Evolutionary conservation across 2,113 vertebrate genomes (phyloP), one percentile per base, ranked within the genome.

Genomic region (Oreotragus oreotragus): DNA sequence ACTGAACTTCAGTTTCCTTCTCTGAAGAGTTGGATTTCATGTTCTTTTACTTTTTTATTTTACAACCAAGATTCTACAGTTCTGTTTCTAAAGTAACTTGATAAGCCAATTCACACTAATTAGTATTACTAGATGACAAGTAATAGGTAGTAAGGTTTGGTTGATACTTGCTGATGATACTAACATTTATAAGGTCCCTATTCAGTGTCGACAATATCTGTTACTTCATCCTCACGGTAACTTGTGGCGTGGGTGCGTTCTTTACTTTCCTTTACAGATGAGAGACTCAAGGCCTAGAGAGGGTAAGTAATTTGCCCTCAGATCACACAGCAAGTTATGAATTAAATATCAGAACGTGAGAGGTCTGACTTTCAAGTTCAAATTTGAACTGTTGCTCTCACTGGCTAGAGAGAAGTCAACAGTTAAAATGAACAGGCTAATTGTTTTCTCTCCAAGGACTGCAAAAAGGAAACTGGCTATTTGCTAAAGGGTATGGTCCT

Each of bases 381-480:
- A 55, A 92, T 43, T 64, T 91, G 30, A 96, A 77, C 64, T 89
- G 5, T 55, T 79, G 49, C 14, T 83, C 84, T 90, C 57, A n/a
- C n/a, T 97, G 81, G 64, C 57, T 73, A 80, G 55, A 95, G 58
- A 60, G 87, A 64, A 79, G 43, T 91, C 60, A 80, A 6, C 9
- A 64, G 33, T 36, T 36, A 57, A 94, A 96, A 92, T 62, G 64
- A 86, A 84, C 23, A 62, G 76, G 57, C 39, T 81, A 57, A 91
- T 80, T 94, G 58, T 97, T 96, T 88, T 28, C 55, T n/a, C 79
- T 94, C 81, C 84, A 84, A 80, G 88, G 14, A 5, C 33, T 62
- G 66, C 77, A 33, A 27, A 88, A 79, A 85, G 66, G n/a, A 85
- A 94, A 64, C n/a, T 30, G 45, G 58, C 58, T 91, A 27, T 64